These are phyloP conservation scores for Orussus abietinus DNA, from an alignment of 1,140 invertebrate species.

Conservation along the genomic window DNA sequence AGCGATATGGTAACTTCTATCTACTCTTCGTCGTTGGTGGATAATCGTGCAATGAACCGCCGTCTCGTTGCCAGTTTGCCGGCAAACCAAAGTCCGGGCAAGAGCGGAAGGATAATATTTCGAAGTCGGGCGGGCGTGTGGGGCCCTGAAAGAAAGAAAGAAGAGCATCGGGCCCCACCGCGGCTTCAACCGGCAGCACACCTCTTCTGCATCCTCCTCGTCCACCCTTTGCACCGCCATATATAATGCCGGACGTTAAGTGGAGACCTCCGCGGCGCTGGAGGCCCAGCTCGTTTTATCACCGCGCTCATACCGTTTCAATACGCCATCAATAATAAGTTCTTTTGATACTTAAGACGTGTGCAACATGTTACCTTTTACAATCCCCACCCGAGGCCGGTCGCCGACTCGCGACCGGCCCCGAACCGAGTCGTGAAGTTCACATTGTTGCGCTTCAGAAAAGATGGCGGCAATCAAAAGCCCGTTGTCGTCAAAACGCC, in stretches of 20 bases:
- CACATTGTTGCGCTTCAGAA: constrained; percentile 31
- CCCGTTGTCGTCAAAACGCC: too few species aligned
- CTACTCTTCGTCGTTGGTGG: too few species aligned
- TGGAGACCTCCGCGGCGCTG: constrained; percentile 46
- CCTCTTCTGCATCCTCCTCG: constrained; percentile 5
- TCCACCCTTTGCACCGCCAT: constrained; percentile 31
- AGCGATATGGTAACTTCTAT: too few species aligned
- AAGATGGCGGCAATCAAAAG: constrained; percentile 34
- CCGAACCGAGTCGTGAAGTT: constrained; percentile 4
- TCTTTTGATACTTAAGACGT: constrained; percentile 32
- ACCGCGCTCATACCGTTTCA: constrained; percentile 51
- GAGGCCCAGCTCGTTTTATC: constrained; percentile 47
- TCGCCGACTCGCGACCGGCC: background rate
- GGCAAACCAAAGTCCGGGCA: too few species aligned
- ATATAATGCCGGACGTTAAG: constrained; percentile 52
- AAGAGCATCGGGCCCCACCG: constrained; percentile 23
- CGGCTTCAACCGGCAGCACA: too few species aligned
- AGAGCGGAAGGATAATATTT: constrained; percentile 37
- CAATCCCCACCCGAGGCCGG: background rate
- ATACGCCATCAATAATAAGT: constrained; percentile 52
- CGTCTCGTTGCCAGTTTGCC: too few species aligned
- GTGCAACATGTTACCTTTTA: constrained; percentile 25
- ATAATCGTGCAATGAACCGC: too few species aligned
- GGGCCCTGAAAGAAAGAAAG: constrained; percentile 36
- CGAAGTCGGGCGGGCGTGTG: constrained; percentile 24